These are phyloP conservation scores for Bicyclus anynana DNA, from an alignment of 1,140 invertebrate genomes.

Conservation along the genomic window DNA sequence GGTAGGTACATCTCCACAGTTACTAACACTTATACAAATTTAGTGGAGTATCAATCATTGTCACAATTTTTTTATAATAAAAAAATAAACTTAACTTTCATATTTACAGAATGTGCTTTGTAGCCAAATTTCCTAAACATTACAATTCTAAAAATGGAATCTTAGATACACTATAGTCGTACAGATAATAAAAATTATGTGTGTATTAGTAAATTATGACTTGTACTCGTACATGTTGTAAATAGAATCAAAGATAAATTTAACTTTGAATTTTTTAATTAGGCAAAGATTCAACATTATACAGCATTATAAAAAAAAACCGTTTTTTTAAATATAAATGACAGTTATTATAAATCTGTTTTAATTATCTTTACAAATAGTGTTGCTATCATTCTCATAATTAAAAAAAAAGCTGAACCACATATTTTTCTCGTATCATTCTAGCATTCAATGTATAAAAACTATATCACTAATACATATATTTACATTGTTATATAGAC, in stretches of 20 bases:
- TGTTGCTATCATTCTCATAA: conserved; percentile 9
- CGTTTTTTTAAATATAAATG: too few species aligned
- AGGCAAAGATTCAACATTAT: too few species aligned
- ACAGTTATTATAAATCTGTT: too few species aligned
- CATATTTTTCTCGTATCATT: conserved; percentile 18
- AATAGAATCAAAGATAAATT: too few species aligned
- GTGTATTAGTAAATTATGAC: background rate
- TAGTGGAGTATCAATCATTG: conserved; percentile 36
- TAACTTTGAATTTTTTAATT: too few species aligned
- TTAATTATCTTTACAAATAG: conserved; percentile 1
- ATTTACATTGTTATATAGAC: conserved; percentile 61
- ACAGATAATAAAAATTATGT: background rate
- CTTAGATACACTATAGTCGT: background rate
- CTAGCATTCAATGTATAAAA: conserved; percentile 51
- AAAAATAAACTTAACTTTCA: conserved; percentile 62
- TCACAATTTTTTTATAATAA: conserved; percentile 52
- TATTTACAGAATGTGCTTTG: conserved; percentile 63
- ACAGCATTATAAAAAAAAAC: background rate
- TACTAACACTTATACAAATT: conserved; percentile 44
- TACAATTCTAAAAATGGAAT: background rate
- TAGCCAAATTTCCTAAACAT: conserved; percentile 35
- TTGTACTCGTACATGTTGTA: background rate
- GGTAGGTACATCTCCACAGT: conserved; percentile 35
- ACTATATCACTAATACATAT: conserved; percentile 40
- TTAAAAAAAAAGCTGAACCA: conserved; percentile 13